Evolutionary conservation across 2,888 invertebrate species (phyloP).

Genomic region (Callimorpha dominula): DNA sequence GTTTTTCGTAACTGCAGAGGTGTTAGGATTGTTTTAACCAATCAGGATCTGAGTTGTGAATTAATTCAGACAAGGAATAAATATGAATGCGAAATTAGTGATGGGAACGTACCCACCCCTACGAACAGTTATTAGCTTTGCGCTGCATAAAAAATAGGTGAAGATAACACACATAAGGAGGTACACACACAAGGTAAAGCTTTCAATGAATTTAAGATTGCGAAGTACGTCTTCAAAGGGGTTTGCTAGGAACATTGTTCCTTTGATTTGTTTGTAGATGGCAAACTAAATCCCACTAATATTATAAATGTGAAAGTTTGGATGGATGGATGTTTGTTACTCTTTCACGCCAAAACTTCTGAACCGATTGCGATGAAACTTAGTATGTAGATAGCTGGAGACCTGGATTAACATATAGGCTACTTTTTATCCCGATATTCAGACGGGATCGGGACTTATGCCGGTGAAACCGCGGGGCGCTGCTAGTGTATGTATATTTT

Average conservation of each 20-base stretch:
- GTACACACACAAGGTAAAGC: slow-evolving; percentile 14
- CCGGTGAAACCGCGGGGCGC: too few species aligned
- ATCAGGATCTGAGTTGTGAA: slow-evolving; percentile 35
- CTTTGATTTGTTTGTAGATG: slow-evolving; percentile 12
- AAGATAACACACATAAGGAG: slow-evolving; percentile 5
- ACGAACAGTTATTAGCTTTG: slow-evolving; percentile 15
- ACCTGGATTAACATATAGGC: too few species aligned
- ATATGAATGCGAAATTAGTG: slow-evolving; percentile 41
- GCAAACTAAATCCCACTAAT: slow-evolving; percentile 2
- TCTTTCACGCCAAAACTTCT: too few species aligned
- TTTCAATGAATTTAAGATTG: slow-evolving; percentile 19
- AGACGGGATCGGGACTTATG: too few species aligned
- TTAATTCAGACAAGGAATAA: slow-evolving; percentile 43
- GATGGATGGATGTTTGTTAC: too few species aligned
- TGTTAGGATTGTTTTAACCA: slow-evolving; percentile 42
- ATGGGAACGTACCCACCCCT: slow-evolving; percentile 5
- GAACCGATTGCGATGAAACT: too few species aligned
- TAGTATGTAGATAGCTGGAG: too few species aligned
- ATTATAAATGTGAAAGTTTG: too few species aligned
- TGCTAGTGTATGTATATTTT: too few species aligned
- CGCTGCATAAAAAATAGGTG: slow-evolving; percentile 17
- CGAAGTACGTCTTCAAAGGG: neutral
- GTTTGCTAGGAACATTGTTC: slow-evolving; percentile 4
- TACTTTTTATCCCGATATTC: too few species aligned
- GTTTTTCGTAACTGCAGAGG: slow-evolving; percentile 30